Evolutionary conservation across 1,140 invertebrate genomes (phyloP), one percentile per base, ranked within the genome.

Genomic region (Adelges cooleyi): DNA sequence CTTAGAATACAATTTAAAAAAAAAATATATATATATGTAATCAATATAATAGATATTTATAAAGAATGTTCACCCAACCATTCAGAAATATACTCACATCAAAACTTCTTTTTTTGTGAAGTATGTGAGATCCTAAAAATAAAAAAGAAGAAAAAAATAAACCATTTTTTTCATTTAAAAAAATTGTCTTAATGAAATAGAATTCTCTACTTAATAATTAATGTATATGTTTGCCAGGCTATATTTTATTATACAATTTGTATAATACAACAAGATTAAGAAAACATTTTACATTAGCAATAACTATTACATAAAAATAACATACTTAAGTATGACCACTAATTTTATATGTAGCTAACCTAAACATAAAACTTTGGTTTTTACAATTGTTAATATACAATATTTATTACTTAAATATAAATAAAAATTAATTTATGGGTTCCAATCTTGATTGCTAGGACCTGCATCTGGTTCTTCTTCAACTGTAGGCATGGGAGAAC

Each of bases 31-130:
- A 33, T 44, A 18, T 65, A 36, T 49, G 44, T 10, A 40, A 62
- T 27, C n/a, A 65, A 38, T 38, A 67, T 52, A 36, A 66, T 65
- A 25, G 49, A 42, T 67, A 69, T 69, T 65, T 44, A 38, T 40
- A 27, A 54, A 46, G 38, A 40, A 46, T 38, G 54, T 66, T 23
- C 46, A 62, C 27, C 23, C 13, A 49, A 25, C 33, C 9, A 25
- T 36, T 38, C 13, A 67, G 46, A n/a, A 51, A 68, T 65, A 68
- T 78, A 86, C 88, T 89, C 81, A 93, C 90, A 86, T 84, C 66
- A 94, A 75, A 27, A 94, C 87, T 82, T 92, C 89, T 73, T 90
- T 91, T 73, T 90, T 91, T 6, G 87, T 87, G 71, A 94, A 91
- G 75, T 91, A 92, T 38, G 90, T 94, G 18, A 92, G 78, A 77